Percentiles rank a stretch among this genome's conserved stretches.
phyloP scores from a whole-genome alignment of 23 tunicate species.

The Styela clava region DNA sequence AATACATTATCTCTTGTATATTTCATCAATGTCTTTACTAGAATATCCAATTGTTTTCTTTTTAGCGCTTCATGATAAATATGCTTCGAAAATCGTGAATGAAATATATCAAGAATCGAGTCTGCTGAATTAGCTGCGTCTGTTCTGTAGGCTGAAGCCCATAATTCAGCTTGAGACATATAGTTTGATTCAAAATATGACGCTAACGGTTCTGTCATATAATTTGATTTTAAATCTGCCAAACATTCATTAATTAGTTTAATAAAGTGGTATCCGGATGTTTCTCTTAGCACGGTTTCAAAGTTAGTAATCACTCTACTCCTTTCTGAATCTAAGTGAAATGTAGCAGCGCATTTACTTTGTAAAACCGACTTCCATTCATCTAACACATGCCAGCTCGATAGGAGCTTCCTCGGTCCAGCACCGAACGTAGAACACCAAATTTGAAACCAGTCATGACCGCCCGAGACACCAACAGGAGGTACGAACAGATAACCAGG shows the following conservation, averaged over 20 bases:
- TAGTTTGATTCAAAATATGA: conserved; percentile 47
- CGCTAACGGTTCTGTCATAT: conserved; percentile 27
- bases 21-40: conserved; percentile 88
- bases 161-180: conserved; percentile 52
- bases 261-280: conserved; percentile 39
- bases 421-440: conserved; percentile 68
- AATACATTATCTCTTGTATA: conserved; percentile 74
- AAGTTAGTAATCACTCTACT: conserved; percentile 48
- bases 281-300: conserved; percentile 53
- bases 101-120: conserved; percentile 43
- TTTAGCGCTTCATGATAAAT: conserved; percentile 83
- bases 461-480: conserved; percentile 36
- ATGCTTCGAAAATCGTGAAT: conserved; percentile 35
- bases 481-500: conserved; percentile 71
- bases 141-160: conserved; percentile 82
- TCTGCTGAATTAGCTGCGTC: conserved; percentile 49
- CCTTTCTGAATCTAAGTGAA: conserved; percentile 24
- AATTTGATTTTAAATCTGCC: conserved; percentile 37
- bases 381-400: conserved; percentile 73
- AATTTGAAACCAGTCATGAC: conserved; percentile 67
- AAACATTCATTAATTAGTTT: conserved; percentile 42
- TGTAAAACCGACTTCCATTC: conserved; percentile 32
- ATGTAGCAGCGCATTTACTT: conserved; percentile 1
- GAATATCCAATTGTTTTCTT: conserved; percentile 83
- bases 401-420: conserved; percentile 60